Percentiles rank a stretch among this genome's conserved stretches.
These are phyloP conservation scores for Lateolabrax maculatus DNA, from an alignment of 2,797 vertebrate species.

Conservation along the genomic window DNA sequence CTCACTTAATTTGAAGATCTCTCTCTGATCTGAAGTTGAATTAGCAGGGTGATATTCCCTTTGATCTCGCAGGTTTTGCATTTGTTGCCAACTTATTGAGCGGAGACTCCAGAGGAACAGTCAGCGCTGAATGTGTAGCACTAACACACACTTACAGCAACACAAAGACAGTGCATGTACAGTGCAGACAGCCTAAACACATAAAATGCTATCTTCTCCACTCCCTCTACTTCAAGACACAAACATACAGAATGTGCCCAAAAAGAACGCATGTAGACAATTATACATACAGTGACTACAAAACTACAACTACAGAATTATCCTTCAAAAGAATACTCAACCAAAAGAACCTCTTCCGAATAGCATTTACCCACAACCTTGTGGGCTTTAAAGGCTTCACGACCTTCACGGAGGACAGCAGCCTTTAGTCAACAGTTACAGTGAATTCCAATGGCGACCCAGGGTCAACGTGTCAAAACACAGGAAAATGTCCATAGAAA, in stretches of 20 bases:
- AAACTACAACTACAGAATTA: too few relatives aligned
- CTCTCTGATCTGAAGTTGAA: conserved; percentile 75
- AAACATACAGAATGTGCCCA: background rate
- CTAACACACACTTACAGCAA: background rate
- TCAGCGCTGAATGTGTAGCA: conserved; percentile 8
- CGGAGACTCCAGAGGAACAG: conserved; percentile 54
- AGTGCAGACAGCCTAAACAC: conserved; percentile 2
- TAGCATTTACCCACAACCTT: background rate
- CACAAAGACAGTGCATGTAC: conserved; percentile 2
- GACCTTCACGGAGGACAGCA: background rate
- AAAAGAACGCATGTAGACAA: background rate
- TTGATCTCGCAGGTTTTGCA: conserved; percentile 74
- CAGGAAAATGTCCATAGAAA: background rate
- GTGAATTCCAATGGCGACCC: background rate
- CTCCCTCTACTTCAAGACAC: background rate
- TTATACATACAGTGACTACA: background rate
- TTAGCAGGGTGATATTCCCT: conserved; percentile 67
- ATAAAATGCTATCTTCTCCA: background rate
- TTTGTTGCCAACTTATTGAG: conserved; percentile 72
- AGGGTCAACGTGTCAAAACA: background rate
- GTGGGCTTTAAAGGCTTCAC: background rate
- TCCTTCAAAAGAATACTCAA: background rate
- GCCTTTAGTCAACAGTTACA: background rate
- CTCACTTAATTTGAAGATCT: conserved; percentile 73
- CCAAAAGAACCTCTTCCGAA: background rate